These are phyloP conservation scores for Callosobruchus maculatus DNA, from an alignment of 2,888 invertebrate species.

Conservation along the genomic window DNA sequence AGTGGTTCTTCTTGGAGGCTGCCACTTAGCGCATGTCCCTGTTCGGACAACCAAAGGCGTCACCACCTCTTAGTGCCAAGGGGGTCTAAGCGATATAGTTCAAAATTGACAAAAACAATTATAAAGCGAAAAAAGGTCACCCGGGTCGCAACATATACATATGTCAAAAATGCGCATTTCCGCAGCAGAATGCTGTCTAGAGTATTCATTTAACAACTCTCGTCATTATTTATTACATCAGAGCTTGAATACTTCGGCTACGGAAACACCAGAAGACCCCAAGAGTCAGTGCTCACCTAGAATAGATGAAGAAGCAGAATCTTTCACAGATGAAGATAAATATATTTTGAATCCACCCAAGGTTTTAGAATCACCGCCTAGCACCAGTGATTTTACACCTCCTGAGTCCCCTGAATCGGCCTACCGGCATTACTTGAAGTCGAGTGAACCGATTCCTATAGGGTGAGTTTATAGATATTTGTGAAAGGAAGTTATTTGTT, in stretches of 20 bases:
- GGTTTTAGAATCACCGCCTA: slow-evolving; percentile 21
- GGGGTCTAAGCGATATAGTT: no score
- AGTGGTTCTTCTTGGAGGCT: no score
- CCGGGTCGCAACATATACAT: no score
- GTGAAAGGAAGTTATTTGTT: no score
- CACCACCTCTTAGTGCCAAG: no score
- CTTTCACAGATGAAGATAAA: slow-evolving; percentile 35
- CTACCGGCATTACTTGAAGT: slow-evolving; percentile 52
- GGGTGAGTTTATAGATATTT: slow-evolving; percentile 58
- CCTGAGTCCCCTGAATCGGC: slow-evolving; percentile 22
- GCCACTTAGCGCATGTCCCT: no score
- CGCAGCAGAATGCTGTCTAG: no score
- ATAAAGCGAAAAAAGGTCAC: no score
- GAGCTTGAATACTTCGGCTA: slow-evolving; percentile 63
- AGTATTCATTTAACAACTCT: not conserved
- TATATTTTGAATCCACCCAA: slow-evolving; percentile 24
- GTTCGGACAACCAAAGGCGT: no score
- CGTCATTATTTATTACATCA: slow-evolving; percentile 29
- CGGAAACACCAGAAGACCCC: slow-evolving; percentile 52
- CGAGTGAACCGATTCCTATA: slow-evolving; percentile 75
- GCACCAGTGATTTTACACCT: slow-evolving; percentile 21
- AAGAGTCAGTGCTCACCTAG: slow-evolving; percentile 52
- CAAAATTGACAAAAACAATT: no score
- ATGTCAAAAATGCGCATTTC: no score
- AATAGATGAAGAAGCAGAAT: slow-evolving; percentile 72